Conservation (phyloP, 2,113 vertebrate species). For the Ceyx margarethae region DNA sequence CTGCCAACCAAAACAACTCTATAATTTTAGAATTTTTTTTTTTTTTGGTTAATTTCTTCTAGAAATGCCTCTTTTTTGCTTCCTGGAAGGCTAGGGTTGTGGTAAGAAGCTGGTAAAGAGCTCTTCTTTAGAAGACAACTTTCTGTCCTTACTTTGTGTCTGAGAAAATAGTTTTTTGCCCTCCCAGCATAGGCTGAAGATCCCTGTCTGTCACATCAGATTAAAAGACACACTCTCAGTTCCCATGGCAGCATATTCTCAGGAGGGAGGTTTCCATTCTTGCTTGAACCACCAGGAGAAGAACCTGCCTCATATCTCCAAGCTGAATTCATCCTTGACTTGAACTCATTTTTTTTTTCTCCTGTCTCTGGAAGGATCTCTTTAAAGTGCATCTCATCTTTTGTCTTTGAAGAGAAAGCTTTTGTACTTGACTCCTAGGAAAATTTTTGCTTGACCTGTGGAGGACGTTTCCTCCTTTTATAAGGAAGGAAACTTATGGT, state of each 20-base stretch:
- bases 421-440: background rate
- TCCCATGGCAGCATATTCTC: background rate
- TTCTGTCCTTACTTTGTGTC: background rate
- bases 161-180: background rate
- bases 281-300: background rate
- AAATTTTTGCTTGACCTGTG: background rate
- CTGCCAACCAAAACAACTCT: too few relatives aligned
- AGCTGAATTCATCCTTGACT: background rate
- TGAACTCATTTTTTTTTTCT: background rate
- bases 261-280: background rate
- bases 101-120: background rate
- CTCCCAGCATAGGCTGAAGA: background rate
- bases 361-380: background rate
- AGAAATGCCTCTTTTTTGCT: background rate
- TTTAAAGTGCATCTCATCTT: background rate
- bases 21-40: too few relatives aligned
- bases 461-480: background rate
- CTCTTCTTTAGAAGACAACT: background rate
- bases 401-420: background rate
- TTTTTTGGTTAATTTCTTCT: background rate
- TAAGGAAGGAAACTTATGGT: background rate
- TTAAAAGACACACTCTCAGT: accelerated
- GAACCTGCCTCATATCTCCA: background rate
- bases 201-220: background rate
- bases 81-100: background rate